Percentiles rank a stretch among this genome's conserved stretches.
Evolutionary conservation across 2,888 invertebrate genomes (phyloP).

Genomic region (Meandrusa payeni): DNA sequence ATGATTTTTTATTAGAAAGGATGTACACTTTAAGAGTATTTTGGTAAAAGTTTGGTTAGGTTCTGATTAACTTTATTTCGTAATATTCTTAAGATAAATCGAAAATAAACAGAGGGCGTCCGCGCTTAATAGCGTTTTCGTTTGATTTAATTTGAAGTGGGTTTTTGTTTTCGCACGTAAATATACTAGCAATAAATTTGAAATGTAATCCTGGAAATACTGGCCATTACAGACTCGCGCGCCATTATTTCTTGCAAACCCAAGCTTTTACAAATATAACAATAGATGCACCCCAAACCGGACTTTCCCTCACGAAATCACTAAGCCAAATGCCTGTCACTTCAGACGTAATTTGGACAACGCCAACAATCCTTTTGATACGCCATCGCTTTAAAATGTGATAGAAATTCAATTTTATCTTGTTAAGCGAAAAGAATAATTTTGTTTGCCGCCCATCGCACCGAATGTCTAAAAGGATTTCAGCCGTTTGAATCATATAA

Average conservation of each 20-base stretch:
- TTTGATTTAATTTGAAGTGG: too few species aligned
- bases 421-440: conserved; percentile 5
- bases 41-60: too few species aligned
- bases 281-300: conserved; percentile 35
- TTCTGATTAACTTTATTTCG: too few species aligned
- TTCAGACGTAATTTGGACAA: conserved; percentile 46
- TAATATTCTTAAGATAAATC: too few species aligned
- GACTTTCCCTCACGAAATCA: conserved; percentile 52
- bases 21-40: too few species aligned
- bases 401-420: conserved; percentile 30
- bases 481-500: conserved; percentile 17
- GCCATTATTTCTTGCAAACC: neutral
- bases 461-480: neutral
- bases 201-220: too few species aligned
- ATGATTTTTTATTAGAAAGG: too few species aligned
- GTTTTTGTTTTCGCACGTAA: too few species aligned
- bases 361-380: conserved; percentile 43
- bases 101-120: too few species aligned
- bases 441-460: neutral
- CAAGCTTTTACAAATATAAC: conserved; percentile 13
- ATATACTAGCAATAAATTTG: too few species aligned
- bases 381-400: conserved; percentile 18
- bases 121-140: too few species aligned
- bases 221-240: too few species aligned
- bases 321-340: conserved; percentile 55